Evolutionary conservation across 1,140 invertebrate genomes (phyloP), one percentile per base, ranked within the genome.

Genomic region (Danaus plexippus): DNA sequence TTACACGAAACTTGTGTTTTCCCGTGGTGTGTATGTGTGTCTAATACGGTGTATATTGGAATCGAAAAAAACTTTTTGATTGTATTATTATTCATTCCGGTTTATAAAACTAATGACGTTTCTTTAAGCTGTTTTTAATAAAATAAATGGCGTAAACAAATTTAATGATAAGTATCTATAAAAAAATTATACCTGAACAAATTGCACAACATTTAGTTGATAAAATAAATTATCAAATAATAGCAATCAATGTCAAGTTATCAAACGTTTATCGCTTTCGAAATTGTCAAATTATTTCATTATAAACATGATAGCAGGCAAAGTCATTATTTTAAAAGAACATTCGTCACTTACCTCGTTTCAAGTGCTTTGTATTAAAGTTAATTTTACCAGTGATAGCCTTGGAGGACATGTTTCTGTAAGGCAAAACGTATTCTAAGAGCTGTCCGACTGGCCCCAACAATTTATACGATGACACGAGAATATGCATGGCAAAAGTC

Each of bases 301-400:
- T 15, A 15, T 15, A 15, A 15, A 15, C 15, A 15, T 15, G 1
- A 15, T 32, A 32, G 22, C 22, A 32, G 5, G 22, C 22, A 32
- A 32, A 32, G 22, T 3, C 4, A 32, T 32, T 32, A 32, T 32
- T 12, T 49, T 49, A 53, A 45, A 55, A 42, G 47, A 45, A 49
- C 12, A 22, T 52, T 32, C 53, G 11, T 48, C 57, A 57, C 65
- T 59, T 32, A 76, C 77, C 75, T 73, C 64, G 76, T 12, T 46
- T 62, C 43, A 80, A 66, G 61, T 80, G 77, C 59, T 72, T 80
- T 9, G 65, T 66, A 59, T 80, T 73, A 54, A 71, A 69, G 54
- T 80, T 67, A 40, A 78, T 52, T 15, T 64, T 67, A 18, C 64
- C 62, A 41, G 66, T 69, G 11, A 73, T 56, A 15, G 67, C 58